These are phyloP conservation scores for cat (Felis catus) DNA, from an alignment of 2,113 vertebrate species.

Conservation along the genomic window F.catus_Fca126_mat1.0 CM031411.1:60917501-60918000, in stretches of 20 bases:
- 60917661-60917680: neutral
- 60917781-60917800: neutral
- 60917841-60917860: neutral
- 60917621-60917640: neutral
- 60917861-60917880: neutral
- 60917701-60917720: neutral
- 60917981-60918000: neutral
- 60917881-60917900: neutral
- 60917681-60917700: neutral
- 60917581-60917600: neutral
- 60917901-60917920: neutral
- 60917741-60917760: neutral
- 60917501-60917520: neutral
- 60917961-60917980: neutral
- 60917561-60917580: neutral
- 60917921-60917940: neutral
- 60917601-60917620: neutral
- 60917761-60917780: neutral
- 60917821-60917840: neutral
- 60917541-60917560: neutral
- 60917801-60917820: conserved; percentile 21
- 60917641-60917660: neutral
- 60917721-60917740: neutral
- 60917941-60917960: neutral
- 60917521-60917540: neutral